Evolutionary conservation across 2,888 invertebrate species (phyloP), one percentile per base, ranked within the genome.

Genomic region (Glyphotaelius pellucidus): DNA sequence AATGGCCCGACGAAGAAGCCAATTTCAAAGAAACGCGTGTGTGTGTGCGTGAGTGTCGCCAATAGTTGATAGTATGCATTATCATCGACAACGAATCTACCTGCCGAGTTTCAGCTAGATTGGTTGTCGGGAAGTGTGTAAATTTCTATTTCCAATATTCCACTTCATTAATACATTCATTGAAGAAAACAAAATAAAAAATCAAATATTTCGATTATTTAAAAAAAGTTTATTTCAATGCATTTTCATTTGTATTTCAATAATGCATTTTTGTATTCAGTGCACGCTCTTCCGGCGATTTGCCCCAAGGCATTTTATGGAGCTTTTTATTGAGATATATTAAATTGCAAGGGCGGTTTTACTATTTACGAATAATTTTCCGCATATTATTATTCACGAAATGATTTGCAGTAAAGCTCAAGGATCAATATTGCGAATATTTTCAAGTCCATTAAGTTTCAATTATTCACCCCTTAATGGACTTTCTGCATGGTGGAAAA

Each of bases 391-490:
- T 81, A 32, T 31, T 7, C 30, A 30, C 19, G 0, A 32, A 81
- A 31, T 81, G 81, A 32, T 81, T 81, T 81, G 32, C 81, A 81
- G 32, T 81, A 32, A 31, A 32, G 31, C 30, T 81, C 14, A 1
- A 30, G 81, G 32, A 81, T 81, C 81, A 81, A 81, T 81, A 31
- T 67, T 67, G 67, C 25, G n/a, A n/a, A 67, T 67, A 67, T 25
- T 67, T 67, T 67, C 67, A 67, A 67, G 67, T 67, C 67, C 67
- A 67, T 67, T n/a, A 67, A n/a, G 67, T 67, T 67, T 67, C 67
- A 67, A 67, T 67, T 67, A 67, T 67, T 67, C 67, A 67, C 25
- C 67, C 67, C 67, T n/a, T 67, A n/a, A 67, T 9, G 67, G n/a
- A 25, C 19, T 67, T 67, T 67, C 67, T 67, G 67, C 67, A n/a